Evolutionary conservation across 2,113 vertebrate genomes (phyloP).

Genomic region (Corydoras maculifer): DNA sequence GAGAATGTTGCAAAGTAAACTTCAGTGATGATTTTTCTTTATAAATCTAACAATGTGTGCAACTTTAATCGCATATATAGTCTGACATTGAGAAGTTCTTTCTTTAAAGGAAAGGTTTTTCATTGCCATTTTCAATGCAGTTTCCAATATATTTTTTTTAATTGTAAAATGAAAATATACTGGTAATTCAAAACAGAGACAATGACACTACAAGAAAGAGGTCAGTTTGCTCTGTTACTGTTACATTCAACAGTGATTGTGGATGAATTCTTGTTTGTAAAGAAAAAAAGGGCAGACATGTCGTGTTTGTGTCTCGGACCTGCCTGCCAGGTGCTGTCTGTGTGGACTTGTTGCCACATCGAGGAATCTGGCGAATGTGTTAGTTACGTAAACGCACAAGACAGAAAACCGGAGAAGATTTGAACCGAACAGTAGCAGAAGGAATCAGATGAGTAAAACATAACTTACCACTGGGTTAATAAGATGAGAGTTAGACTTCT

Average conservation of each 20-base stretch:
- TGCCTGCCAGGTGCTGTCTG: constrained; percentile 20
- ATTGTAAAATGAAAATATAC: no score
- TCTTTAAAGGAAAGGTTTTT: no score
- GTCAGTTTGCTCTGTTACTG: constrained; percentile 4
- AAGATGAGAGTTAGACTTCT: not conserved
- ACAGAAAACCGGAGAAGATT: constrained; percentile 34
- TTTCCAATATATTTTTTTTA: no score
- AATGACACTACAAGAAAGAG: not conserved
- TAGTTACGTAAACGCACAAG: not conserved
- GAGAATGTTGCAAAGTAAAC: no score
- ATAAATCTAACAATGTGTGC: no score
- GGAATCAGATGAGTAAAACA: constrained; percentile 52
- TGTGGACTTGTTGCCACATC: constrained; percentile 19
- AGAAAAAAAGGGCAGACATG: not conserved
- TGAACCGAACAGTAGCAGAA: constrained; percentile 47
- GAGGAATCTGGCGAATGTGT: constrained; percentile 28
- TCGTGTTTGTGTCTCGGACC: not conserved
- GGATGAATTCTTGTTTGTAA: not conserved
- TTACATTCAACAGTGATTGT: not conserved
- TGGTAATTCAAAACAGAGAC: not conserved
- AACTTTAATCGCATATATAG: no score
- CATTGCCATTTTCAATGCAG: no score
- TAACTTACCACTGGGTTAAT: not conserved
- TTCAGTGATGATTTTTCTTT: no score
- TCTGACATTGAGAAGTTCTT: no score